phyloP scores from a whole-genome alignment of 2,888 invertebrate genomes.

The Axea sp. region DNA sequence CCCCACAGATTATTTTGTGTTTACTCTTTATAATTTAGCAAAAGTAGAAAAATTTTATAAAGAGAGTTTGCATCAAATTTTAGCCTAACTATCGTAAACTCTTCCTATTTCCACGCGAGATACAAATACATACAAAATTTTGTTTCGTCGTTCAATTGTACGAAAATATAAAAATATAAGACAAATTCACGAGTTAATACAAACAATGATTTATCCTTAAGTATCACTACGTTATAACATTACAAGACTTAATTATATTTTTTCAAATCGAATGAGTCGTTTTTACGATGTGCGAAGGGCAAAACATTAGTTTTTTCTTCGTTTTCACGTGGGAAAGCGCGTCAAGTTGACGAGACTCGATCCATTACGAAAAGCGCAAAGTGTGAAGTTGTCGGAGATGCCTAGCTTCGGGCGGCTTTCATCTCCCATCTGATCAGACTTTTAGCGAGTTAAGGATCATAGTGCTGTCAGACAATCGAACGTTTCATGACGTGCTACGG shows the following conservation, averaged over 20 bases:
- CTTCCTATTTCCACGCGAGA: slow-evolving; percentile 14
- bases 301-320: slow-evolving; percentile 4
- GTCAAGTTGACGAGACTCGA: slow-evolving; percentile 24
- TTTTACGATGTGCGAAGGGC: slow-evolving; percentile 8
- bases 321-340: slow-evolving; percentile 31
- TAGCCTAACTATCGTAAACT: slow-evolving; percentile 46
- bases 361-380: slow-evolving; percentile 54
- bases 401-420: slow-evolving; percentile 45
- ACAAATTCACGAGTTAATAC: slow-evolving; percentile 13
- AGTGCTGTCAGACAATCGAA: slow-evolving; percentile 30
- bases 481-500: slow-evolving; percentile 11
- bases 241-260: slow-evolving; percentile 15
- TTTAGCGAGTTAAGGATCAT: slow-evolving; percentile 32
- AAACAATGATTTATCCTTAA: slow-evolving; percentile 6
- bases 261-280: neutral
- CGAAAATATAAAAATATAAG: slow-evolving; percentile 35
- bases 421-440: slow-evolving; percentile 45
- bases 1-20: too few species aligned
- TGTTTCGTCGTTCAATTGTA: neutral
- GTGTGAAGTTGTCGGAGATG: slow-evolving; percentile 41
- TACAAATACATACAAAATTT: slow-evolving; percentile 26
- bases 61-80: slow-evolving; percentile 20
- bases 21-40: slow-evolving; percentile 29
- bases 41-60: slow-evolving; percentile 49
- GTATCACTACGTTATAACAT: too few species aligned